Evolutionary conservation across 1,140 invertebrate species (phyloP), one percentile per base, ranked within the genome.

Genomic region (Trichomalopsis sarcophagae): DNA sequence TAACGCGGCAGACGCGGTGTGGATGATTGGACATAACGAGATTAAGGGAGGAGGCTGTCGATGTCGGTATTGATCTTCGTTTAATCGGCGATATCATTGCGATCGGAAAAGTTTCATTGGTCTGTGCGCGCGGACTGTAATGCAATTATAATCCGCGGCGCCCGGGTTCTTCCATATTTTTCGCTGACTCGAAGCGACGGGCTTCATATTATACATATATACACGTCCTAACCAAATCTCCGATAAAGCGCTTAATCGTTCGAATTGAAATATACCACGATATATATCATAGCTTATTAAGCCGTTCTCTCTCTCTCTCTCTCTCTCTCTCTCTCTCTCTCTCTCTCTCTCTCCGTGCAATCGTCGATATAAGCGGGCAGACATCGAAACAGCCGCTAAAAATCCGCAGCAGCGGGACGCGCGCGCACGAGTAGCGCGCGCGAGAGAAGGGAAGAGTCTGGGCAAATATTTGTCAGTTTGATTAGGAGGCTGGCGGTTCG

Each of bases 401-500:
- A 62, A 62, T 62, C 21, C 55, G 55, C 47, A 50, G 55, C 47
- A 50, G 5, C 14, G 47, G 47, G 6, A 62, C 55, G 17, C 73
- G 73, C 55, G 17, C 73, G 73, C 73, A 36, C 73, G 30, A n/a
- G 73, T 10, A 74, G 44, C 1, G 21, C 23, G 11, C n/a, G 14
- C 66, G 40, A 77, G 75, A 77, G 82, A 47, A 4, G 77, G 74
- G 50, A 27, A 75, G 62, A 84, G 68, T 80, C 69, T 80, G 73
- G 36, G 14, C 50, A 84, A 84, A 84, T 84, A 84, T 84, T 84
- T 84, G 83, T 11, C 68, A 66, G 83, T 84, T 84, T 84, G 83
- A 84, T 84, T 84, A 84, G 68, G 77, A 81, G 36, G 30, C 77
- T 36, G 47, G 77, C 47, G 33, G 68, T 71, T 73, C 82, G 47